Evolutionary conservation across 37 sponge, comb jelly and placozoan genomes (phyloP).

Genomic region (Tethya wilhelma): DNA sequence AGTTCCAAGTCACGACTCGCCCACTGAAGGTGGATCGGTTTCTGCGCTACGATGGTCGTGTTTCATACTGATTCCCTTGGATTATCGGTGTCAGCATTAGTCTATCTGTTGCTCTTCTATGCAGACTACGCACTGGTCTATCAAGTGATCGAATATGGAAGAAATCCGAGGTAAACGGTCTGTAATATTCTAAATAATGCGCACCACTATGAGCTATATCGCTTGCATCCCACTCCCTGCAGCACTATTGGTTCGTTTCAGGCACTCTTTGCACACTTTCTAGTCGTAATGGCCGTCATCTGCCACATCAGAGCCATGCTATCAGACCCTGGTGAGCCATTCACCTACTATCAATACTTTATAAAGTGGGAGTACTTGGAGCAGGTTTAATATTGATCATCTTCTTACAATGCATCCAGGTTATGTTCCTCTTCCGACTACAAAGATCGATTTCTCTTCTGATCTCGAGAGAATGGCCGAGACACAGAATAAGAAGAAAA

Average conservation of each 20-base stretch:
- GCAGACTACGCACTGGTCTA: slow-evolving; percentile 65
- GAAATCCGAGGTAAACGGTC: slow-evolving; percentile 11
- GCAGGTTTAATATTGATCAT: neutral
- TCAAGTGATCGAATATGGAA: slow-evolving; percentile 71
- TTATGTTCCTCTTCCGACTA: slow-evolving; percentile 71
- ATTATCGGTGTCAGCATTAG: slow-evolving; percentile 14
- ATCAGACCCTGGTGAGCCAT: slow-evolving; percentile 69
- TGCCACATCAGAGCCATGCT: slow-evolving; percentile 70
- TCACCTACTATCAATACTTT: neutral
- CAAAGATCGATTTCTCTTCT: slow-evolving; percentile 84
- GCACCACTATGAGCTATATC: neutral
- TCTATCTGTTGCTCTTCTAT: slow-evolving; percentile 56
- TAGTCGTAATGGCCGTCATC: slow-evolving; percentile 44
- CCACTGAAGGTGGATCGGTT: neutral
- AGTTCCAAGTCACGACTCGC: too few species aligned
- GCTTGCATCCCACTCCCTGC: neutral
- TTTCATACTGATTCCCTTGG: slow-evolving; percentile 59
- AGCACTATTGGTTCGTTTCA: slow-evolving; percentile 29
- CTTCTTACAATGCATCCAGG: too few species aligned
- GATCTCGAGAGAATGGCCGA: slow-evolving; percentile 47
- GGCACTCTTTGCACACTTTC: slow-evolving; percentile 54
- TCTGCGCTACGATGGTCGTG: slow-evolving; percentile 32
- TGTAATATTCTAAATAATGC: slow-evolving; percentile 12
- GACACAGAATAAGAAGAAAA: slow-evolving; percentile 41
- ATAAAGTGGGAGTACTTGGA: neutral